Base-by-base conservation (phyloP, 2,888 invertebrate species). In the Drosophila anomelani region DNA sequence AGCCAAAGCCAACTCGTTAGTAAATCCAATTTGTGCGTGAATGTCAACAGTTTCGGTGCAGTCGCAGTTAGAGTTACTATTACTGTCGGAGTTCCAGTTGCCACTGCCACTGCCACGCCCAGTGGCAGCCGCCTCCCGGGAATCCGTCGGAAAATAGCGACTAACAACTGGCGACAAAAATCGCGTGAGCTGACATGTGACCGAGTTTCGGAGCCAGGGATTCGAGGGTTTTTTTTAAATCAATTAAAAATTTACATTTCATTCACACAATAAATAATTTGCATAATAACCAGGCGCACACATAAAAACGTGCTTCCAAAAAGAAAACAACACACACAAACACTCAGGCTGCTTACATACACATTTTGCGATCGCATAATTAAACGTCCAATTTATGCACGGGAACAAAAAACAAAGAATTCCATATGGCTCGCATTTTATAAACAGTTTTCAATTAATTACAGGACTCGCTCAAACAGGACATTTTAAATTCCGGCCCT, bases 21-120 rank as follows among this genome's bases (percentile, higher is more conserved):
- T 61, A 87, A 85, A 87, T 85, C 85, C 85, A 85, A 85, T 85
- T 85, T 85, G 85, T 87, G 87, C 81, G 82, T 85, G 85, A 81
- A 73, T 82, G 82, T 85, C 78, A 80, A 84, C 79, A 81, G 82
- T 84, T 79, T 75, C 53, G 66, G 54, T 82, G 80, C 75, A 80
- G 70, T 70, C 68, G 49, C 72, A 67, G 49, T 55, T 60, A 64
- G 59, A 69, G 70, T 69, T 71, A 60, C 59, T 69, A 66, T 61
- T 72, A 70, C 49, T 54, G 53, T 13, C 46, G 57, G 60, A 44
- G 51, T 51, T 51, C 20, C 44, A 49, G 63, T 44, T 38, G 73
- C 47, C 66, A 63, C 46, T 38, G 73, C 47, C 66, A 63, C 46
- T 58, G 59, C 74, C 34, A 53, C 4, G 60, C 51, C 43, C 41